Evolutionary conservation across 1,140 invertebrate species (phyloP).

Genomic region (Cardiocondyla obscurior): DNA sequence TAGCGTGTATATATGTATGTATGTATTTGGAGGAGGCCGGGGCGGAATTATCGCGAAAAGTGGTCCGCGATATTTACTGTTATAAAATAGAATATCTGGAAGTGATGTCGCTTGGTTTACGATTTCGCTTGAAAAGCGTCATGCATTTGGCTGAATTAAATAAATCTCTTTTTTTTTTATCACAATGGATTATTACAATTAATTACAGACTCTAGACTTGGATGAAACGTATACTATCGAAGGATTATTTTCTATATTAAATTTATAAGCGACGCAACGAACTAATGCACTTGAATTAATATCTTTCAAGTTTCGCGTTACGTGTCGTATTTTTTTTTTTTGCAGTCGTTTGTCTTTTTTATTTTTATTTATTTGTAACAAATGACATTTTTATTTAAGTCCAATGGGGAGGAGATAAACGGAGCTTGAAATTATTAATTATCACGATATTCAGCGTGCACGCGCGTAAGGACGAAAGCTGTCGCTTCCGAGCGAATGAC

Average conservation of each 20-base stretch:
- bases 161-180: neutral
- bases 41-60: slow-evolving; percentile 7
- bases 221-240: neutral
- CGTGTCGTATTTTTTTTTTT: neutral
- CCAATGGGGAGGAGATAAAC: neutral
- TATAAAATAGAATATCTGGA: neutral
- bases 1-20: neutral
- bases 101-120: slow-evolving; percentile 8
- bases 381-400: no score
- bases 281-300: neutral
- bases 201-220: neutral
- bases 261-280: neutral
- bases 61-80: neutral
- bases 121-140: neutral
- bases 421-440: neutral
- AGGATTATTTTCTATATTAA: neutral
- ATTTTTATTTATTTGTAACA: no score
- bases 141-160: neutral
- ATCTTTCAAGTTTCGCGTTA: no score
- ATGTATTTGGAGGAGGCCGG: neutral
- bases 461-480: neutral
- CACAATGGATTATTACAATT: neutral
- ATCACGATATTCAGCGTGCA: neutral
- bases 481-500: neutral
- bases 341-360: neutral